Conservation (phyloP, 1,140 invertebrate species). For the Orius insidiosus region DNA sequence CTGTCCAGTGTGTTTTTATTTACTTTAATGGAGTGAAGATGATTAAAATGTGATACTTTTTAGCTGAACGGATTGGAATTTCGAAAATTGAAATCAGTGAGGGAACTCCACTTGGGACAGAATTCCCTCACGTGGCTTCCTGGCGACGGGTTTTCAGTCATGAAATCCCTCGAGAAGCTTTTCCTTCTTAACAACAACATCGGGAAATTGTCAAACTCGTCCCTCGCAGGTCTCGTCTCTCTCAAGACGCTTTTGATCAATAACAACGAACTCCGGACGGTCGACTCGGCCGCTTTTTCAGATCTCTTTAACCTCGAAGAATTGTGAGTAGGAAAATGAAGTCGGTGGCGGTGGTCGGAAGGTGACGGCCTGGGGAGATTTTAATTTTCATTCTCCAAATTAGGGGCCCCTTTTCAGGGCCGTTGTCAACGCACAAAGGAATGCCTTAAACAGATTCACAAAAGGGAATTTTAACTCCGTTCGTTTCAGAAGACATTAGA, state of each 20-base stretch:
- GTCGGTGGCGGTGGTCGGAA: too few relatives aligned
- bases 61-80: constrained; percentile 32
- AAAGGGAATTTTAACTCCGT: too few relatives aligned
- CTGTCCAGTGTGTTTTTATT: too few relatives aligned
- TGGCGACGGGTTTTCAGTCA: constrained; percentile 29
- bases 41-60: too few relatives aligned
- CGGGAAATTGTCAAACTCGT: constrained; percentile 29
- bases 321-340: too few relatives aligned
- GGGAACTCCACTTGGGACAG: constrained; percentile 38
- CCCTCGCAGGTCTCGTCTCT: constrained; percentile 35
- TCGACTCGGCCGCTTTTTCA: constrained; percentile 34
- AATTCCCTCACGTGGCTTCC: constrained; percentile 35
- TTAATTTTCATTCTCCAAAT: too few relatives aligned
- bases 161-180: constrained; percentile 32
- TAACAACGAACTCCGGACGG: constrained; percentile 35
- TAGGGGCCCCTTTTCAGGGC: too few relatives aligned
- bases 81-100: constrained; percentile 28
- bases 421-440: too few relatives aligned
- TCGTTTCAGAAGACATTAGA: too few relatives aligned
- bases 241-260: constrained; percentile 40
- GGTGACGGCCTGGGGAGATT: too few relatives aligned
- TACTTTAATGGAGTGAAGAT: too few relatives aligned
- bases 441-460: too few relatives aligned
- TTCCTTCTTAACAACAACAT: constrained; percentile 42
- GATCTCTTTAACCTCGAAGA: constrained; percentile 29